Percentiles rank a stretch among this genome's conserved stretches.
Evolutionary conservation across 2,888 invertebrate species (phyloP).

Genomic region (Phyllotreta cruciferae): DNA sequence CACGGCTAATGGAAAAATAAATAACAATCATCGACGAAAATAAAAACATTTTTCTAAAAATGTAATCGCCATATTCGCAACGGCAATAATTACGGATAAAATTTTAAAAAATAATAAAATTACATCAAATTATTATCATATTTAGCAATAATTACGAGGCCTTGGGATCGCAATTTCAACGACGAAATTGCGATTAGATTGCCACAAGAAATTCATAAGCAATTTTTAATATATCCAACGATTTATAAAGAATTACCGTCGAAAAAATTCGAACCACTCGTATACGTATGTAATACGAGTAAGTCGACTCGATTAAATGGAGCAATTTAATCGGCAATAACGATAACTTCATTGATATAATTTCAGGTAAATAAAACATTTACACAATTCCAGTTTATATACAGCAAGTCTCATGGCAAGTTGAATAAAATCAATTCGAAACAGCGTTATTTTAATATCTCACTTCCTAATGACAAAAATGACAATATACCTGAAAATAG

Average conservation of each 20-base stretch:
- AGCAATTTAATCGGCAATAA: constrained; percentile 40
- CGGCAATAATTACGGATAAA: no score
- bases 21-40: no score
- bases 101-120: no score
- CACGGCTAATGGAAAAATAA: no score
- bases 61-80: no score
- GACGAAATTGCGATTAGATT: neutral
- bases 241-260: constrained; percentile 6
- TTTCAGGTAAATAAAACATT: constrained; percentile 55
- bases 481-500: no score
- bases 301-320: constrained; percentile 27
- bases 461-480: no score
- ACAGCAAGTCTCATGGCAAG: constrained; percentile 20
- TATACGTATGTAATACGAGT: constrained; percentile 15
- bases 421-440: neutral
- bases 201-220: neutral
- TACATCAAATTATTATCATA: constrained; percentile 6
- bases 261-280: no score
- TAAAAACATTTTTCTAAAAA: no score
- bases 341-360: constrained; percentile 54
- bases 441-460: neutral
- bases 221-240: constrained; percentile 2
- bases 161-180: neutral
- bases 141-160: constrained; percentile 4
- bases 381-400: constrained; percentile 47